phyloP scores from a whole-genome alignment of 23 tunicate species.

The Phallusia fumigata region DNA sequence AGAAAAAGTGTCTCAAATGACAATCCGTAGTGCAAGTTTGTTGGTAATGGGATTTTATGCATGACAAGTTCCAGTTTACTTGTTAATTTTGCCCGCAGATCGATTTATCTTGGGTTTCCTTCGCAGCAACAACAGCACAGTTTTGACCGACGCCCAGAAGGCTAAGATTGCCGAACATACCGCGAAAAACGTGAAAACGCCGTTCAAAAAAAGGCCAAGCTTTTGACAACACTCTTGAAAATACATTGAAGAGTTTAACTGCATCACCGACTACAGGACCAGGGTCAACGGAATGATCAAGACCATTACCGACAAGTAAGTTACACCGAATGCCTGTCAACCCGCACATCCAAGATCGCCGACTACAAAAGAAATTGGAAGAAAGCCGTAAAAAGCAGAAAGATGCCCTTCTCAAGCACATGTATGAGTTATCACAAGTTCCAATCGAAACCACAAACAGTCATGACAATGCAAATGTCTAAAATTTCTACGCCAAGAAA shows the following conservation, averaged over 20 bases:
- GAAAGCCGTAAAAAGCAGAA: neutral
- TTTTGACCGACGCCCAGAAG: constrained; percentile 2
- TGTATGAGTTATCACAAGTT: neutral
- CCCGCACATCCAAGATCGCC: neutral
- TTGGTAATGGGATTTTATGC: too few relatives aligned
- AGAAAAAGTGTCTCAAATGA: too few relatives aligned
- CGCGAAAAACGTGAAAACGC: neutral
- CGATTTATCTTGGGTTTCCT: neutral
- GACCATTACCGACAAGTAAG: neutral
- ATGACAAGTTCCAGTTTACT: too few relatives aligned
- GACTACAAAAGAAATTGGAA: constrained; percentile 13
- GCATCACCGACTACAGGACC: neutral
- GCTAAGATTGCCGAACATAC: neutral
- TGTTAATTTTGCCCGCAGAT: too few relatives aligned
- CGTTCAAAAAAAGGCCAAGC: neutral
- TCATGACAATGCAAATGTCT: neutral
- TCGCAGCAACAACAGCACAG: constrained; percentile 4
- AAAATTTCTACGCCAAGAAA: neutral
- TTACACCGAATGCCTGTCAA: neutral
- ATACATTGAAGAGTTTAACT: neutral
- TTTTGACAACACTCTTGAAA: neutral
- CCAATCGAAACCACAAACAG: neutral
- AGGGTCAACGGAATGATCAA: neutral
- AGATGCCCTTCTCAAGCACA: neutral
- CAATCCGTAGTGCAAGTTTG: too few relatives aligned